A percentile compares a stretch with the other conserved stretches of the same genome.
phyloP scores from a whole-genome alignment of 2,797 vertebrate genomes.

The Trachops cirrhosus region DNA sequence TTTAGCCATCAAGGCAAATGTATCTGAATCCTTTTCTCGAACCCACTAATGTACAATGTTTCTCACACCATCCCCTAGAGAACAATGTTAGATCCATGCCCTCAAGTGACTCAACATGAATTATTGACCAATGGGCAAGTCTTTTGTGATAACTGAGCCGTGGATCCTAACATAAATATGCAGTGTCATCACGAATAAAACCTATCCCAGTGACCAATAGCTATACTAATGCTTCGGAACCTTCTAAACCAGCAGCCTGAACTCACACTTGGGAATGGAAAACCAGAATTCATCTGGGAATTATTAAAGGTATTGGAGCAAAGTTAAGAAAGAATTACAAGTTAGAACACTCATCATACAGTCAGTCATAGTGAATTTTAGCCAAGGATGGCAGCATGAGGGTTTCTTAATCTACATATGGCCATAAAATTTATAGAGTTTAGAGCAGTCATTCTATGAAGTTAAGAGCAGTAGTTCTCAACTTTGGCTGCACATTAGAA shows the following conservation, averaged over 20 bases:
- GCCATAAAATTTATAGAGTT: neutral
- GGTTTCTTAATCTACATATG: slow-evolving; percentile 6
- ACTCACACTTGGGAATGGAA: slow-evolving; percentile 17
- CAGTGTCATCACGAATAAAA: slow-evolving; percentile 37
- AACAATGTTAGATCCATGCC: neutral
- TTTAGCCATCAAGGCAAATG: neutral
- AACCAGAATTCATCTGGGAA: slow-evolving; percentile 25
- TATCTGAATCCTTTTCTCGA: slow-evolving; percentile 9
- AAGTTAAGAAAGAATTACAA: slow-evolving; percentile 41
- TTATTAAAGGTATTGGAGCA: neutral
- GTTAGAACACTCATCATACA: neutral
- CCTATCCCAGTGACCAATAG: neutral
- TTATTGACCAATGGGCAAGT: slow-evolving; percentile 6
- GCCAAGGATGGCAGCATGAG: neutral
- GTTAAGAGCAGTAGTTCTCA: neutral
- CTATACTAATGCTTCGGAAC: slow-evolving; percentile 1
- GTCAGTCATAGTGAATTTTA: slow-evolving; percentile 18
- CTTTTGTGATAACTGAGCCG: slow-evolving; percentile 29
- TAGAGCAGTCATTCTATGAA: neutral
- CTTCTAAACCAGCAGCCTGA: slow-evolving; percentile 4
- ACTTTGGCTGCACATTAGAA: slow-evolving; percentile 5
- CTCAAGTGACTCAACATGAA: slow-evolving; percentile 39
- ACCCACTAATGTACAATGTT: neutral
- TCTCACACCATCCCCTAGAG: neutral
- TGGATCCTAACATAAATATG: slow-evolving; percentile 20